These are phyloP conservation scores for Smutsia gigantea DNA, from an alignment of 2,797 vertebrate genomes.

Conservation along the genomic window DNA sequence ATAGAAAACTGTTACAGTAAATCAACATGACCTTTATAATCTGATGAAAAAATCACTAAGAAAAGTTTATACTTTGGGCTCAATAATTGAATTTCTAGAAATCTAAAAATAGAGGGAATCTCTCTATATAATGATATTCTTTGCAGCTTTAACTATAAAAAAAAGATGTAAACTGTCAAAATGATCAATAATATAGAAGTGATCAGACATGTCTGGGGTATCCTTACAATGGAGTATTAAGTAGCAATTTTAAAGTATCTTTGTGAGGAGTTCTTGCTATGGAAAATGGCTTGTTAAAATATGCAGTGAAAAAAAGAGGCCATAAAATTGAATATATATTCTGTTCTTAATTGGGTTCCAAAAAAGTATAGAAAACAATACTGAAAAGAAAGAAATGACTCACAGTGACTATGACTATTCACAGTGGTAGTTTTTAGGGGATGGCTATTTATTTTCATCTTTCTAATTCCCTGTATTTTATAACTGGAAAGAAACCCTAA, in stretches of 20 bases:
- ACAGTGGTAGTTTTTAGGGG: background rate
- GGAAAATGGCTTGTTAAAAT: background rate
- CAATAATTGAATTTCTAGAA: constrained; percentile 35
- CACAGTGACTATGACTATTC: background rate
- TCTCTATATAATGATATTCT: background rate
- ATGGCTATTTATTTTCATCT: background rate
- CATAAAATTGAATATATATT: background rate
- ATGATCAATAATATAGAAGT: background rate
- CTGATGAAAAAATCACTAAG: background rate
- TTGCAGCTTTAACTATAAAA: background rate
- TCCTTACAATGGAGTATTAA: background rate
- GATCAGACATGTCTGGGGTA: background rate
- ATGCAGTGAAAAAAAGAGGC: background rate
- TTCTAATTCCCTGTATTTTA: background rate
- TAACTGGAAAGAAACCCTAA: background rate
- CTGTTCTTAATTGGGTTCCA: background rate
- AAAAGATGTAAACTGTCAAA: background rate
- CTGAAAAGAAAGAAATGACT: background rate
- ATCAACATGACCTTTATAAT: background rate
- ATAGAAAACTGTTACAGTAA: background rate
- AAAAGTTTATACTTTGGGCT: constrained; percentile 25
- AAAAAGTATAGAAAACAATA: background rate
- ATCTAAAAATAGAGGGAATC: background rate
- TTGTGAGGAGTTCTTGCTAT: background rate
- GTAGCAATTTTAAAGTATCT: background rate